These are phyloP conservation scores for Sparus aurata DNA, from an alignment of 2,797 vertebrate genomes.

Conservation along the genomic window DNA sequence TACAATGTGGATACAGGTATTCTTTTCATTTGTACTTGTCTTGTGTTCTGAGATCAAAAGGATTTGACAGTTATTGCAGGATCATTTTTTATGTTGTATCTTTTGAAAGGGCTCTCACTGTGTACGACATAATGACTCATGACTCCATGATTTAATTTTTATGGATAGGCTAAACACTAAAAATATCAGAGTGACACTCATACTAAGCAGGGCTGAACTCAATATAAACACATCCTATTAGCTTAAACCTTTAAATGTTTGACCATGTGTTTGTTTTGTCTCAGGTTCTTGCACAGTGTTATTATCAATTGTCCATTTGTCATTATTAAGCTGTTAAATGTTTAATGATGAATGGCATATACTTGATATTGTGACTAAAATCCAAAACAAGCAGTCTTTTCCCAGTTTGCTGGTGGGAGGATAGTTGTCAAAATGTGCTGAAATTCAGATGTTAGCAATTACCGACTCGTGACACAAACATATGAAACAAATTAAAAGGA, in stretches of 20 bases:
- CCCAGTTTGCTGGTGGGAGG: neutral
- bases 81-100: neutral
- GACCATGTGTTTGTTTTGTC: neutral
- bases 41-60: too few species aligned
- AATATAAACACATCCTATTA: neutral
- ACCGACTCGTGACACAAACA: neutral
- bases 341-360: conserved; percentile 6
- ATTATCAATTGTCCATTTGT: neutral
- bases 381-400: too few species aligned
- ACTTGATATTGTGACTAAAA: conserved; percentile 2
- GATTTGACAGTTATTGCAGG: too few species aligned
- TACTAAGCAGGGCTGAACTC: neutral
- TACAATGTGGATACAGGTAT: too few species aligned
- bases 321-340: neutral
- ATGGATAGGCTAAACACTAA: neutral
- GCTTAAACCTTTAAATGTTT: neutral
- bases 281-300: neutral
- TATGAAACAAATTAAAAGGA: neutral
- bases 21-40: too few species aligned
- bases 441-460: neutral
- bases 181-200: neutral
- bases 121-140: neutral
- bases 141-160: neutral
- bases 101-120: neutral
- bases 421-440: neutral